Conservation (phyloP, 1,140 invertebrate species). For the Neodiprion fabricii region DNA sequence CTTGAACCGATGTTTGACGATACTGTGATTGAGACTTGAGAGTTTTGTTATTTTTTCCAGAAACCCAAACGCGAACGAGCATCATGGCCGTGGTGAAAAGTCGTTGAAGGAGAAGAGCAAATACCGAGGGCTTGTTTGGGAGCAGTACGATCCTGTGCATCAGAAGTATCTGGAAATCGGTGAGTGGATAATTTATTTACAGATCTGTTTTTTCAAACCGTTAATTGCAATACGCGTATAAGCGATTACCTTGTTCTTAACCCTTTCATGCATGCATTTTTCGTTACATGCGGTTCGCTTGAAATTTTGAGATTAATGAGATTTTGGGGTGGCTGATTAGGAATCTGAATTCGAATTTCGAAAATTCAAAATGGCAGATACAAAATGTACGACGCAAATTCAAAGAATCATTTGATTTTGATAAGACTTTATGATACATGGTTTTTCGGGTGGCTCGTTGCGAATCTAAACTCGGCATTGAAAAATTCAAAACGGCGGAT, state of each 20-base stretch:
- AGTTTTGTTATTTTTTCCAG: constrained; percentile 61
- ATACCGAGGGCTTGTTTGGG: constrained; percentile 85
- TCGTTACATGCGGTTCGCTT: no score
- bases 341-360: no score
- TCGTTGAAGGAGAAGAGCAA: constrained; percentile 81
- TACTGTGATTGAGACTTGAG: background rate
- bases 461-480: background rate
- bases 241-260: background rate
- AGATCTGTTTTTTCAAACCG: no score
- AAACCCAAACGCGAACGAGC: constrained; percentile 79
- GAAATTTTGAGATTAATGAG: background rate
- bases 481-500: background rate
- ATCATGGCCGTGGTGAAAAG: constrained; percentile 74
- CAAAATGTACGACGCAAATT: no score
- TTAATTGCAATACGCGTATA: background rate
- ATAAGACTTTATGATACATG: no score
- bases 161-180: constrained; percentile 94
- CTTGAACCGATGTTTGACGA: background rate
- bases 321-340: background rate
- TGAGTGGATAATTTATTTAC: constrained; percentile 59
- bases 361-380: no score
- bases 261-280: no score
- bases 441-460: no score
- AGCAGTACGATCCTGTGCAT: constrained; percentile 87
- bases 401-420: background rate